Conservation (phyloP, 2,113 vertebrate genomes). For the Gadus chalcogrammus region DNA sequence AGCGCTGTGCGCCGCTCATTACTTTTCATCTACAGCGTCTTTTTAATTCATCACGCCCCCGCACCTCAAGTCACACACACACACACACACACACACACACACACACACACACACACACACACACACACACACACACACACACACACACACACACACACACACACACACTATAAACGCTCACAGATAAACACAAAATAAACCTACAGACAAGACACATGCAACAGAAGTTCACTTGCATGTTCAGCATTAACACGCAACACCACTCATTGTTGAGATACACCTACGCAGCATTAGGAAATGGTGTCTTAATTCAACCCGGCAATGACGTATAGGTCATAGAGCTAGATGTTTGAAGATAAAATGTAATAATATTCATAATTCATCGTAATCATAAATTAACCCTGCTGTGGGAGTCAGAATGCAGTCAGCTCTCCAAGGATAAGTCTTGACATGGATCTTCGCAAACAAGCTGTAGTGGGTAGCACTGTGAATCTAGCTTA, state of each 20-base stretch:
- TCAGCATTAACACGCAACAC: neutral
- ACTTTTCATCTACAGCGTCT: neutral
- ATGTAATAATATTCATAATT: no score
- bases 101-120: neutral
- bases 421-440: no score
- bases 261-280: neutral
- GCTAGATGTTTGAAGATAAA: no score
- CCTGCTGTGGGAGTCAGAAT: no score
- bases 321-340: no score
- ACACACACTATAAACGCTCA: neutral
- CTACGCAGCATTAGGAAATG: neutral
- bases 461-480: neutral
- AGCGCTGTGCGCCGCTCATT: neutral
- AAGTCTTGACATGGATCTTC: neutral
- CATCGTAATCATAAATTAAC: no score
- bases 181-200: no score
- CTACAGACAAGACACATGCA: neutral
- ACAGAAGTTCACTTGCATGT: neutral
- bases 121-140: neutral
- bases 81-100: neutral
- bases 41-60: neutral
- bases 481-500: no score
- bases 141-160: neutral
- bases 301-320: no score
- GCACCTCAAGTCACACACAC: neutral